phyloP scores from a whole-genome alignment of 2,888 invertebrate species.

The Chrysolina oricalcia region DNA sequence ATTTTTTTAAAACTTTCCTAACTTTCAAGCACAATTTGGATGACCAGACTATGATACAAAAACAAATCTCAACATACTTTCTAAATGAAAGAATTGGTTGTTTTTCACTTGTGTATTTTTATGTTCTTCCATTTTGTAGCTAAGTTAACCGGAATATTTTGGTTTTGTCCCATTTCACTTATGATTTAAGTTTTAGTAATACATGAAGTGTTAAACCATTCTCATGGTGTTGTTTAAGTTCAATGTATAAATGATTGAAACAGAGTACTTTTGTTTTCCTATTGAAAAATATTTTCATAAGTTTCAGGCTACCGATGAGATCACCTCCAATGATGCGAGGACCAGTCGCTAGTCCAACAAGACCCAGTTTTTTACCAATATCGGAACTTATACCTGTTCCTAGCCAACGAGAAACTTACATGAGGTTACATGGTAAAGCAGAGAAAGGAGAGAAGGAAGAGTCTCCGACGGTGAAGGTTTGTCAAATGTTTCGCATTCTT shows the following conservation, averaged over 20 bases:
- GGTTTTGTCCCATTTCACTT: no score
- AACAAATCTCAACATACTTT: no score
- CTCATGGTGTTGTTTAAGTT: no score
- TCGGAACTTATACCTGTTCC: conserved; percentile 87
- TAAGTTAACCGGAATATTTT: no score
- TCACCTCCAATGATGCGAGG: conserved; percentile 51
- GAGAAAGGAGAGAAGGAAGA: conserved; percentile 57
- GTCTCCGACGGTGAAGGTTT: conserved; percentile 50
- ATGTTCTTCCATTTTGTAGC: no score
- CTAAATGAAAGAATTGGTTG: no score
- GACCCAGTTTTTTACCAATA: conserved; percentile 81
- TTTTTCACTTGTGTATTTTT: no score
- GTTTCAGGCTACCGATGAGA: conserved; percentile 54
- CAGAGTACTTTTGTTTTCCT: neutral
- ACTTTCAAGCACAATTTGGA: neutral
- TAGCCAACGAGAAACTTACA: conserved; percentile 75
- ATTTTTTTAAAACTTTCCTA: neutral
- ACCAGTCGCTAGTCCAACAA: conserved; percentile 75
- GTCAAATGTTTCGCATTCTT: neutral
- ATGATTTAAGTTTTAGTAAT: no score
- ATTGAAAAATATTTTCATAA: conserved; percentile 32
- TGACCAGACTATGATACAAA: no score
- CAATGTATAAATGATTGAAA: no score
- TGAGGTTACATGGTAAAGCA: conserved; percentile 68
- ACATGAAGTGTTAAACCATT: no score